Conservation (phyloP, 2,888 invertebrate genomes). For the Dexiosoma caninum region DNA sequence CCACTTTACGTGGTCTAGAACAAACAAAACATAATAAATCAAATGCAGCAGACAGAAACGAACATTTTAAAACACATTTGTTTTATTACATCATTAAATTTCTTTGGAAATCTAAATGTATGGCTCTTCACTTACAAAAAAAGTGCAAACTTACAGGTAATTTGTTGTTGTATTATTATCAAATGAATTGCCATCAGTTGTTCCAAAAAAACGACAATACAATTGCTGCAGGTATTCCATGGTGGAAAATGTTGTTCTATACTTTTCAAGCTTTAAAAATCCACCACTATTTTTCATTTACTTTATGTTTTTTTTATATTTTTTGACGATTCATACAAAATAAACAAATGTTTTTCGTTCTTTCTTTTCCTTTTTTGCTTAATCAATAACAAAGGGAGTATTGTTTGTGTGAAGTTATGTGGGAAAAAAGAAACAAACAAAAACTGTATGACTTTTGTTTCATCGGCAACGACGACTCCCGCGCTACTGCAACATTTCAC, state of each 20-base stretch:
- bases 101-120: neutral
- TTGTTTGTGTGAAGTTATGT: neutral
- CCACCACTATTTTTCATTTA: slow-evolving; percentile 27
- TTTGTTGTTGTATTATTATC: slow-evolving; percentile 30
- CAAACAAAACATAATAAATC: neutral
- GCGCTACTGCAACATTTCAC: neutral
- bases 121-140: neutral
- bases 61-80: neutral
- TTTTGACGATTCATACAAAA: no score
- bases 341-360: no score
- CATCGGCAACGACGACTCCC: slow-evolving; percentile 4
- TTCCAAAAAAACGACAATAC: slow-evolving; percentile 45
- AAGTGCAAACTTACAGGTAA: slow-evolving; percentile 39
- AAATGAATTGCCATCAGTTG: slow-evolving; percentile 1
- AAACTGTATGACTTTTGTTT: slow-evolving; percentile 19
- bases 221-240: slow-evolving; percentile 57
- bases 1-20: slow-evolving; percentile 71
- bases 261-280: neutral
- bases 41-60: no score
- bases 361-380: neutral
- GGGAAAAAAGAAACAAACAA: neutral
- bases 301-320: neutral
- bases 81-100: slow-evolving; percentile 51
- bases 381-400: slow-evolving; percentile 47
- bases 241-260: neutral